Evolutionary conservation across 2,888 invertebrate genomes (phyloP).

Genomic region (Euzophera pinguis): DNA sequence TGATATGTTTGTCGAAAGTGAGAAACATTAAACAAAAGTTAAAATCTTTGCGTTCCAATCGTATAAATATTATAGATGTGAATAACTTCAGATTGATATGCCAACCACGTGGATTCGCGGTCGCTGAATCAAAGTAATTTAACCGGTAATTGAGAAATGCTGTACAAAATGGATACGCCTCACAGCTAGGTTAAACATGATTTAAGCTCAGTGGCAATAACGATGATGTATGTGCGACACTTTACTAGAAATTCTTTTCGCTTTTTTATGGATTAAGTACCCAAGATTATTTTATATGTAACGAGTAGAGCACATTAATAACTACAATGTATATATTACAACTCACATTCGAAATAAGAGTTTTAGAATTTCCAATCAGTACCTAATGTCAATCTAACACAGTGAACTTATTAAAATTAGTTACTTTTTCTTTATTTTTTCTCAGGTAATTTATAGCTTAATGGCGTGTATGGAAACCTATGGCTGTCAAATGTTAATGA

Average conservation of each 20-base stretch:
- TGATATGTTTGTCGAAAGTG: too few species aligned
- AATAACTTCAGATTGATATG: conserved; percentile 32
- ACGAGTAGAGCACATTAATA: not conserved
- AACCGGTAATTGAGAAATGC: conserved; percentile 25
- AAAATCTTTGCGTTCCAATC: too few species aligned
- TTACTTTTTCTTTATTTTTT: too few species aligned
- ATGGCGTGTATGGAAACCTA: too few species aligned
- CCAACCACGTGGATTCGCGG: conserved; percentile 25
- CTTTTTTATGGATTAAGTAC: conserved; percentile 5
- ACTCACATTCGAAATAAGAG: too few species aligned
- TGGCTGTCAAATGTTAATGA: too few species aligned
- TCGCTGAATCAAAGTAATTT: conserved; percentile 28
- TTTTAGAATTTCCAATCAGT: too few species aligned
- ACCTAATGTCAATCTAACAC: too few species aligned
- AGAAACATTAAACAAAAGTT: too few species aligned
- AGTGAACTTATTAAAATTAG: too few species aligned
- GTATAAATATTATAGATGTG: conserved; percentile 20
- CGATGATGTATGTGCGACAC: conserved; percentile 25
- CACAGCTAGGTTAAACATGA: conserved; percentile 24
- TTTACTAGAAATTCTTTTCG: conserved; percentile 10
- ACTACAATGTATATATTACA: not conserved
- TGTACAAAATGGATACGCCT: conserved; percentile 26
- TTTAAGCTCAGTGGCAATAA: conserved; percentile 25
- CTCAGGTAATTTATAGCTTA: too few species aligned
- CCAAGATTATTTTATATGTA: not conserved